Conservation (phyloP, 92 coral and sea anemone genomes). For the Epizoanthus stellaris region DNA sequence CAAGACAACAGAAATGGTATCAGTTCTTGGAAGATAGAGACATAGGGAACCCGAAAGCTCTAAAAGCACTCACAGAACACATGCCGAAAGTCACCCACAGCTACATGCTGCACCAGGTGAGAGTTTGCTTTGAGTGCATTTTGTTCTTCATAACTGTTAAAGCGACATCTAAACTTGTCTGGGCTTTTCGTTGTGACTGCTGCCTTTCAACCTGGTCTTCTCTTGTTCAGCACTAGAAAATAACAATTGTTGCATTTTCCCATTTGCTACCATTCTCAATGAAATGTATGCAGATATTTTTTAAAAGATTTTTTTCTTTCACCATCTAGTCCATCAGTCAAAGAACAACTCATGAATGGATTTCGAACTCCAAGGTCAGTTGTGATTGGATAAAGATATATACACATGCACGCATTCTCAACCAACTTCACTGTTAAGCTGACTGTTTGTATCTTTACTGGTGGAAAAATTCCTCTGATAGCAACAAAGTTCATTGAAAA, state of each 20-base stretch:
- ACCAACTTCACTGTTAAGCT: neutral
- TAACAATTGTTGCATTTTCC: neutral
- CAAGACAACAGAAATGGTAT: slow-evolving; percentile 99
- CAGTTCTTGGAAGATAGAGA: slow-evolving; percentile 97
- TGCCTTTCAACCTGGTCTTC: neutral
- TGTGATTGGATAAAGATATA: slow-evolving; percentile 5
- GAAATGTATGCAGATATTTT: neutral
- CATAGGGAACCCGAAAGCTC: slow-evolving; percentile 93
- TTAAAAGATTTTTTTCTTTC: neutral
- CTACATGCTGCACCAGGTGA: slow-evolving; percentile 98
- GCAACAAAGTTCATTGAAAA: slow-evolving; percentile 5
- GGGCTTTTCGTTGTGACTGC: no score
- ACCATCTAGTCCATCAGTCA: slow-evolving; percentile 15
- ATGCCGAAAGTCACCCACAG: slow-evolving; percentile 99
- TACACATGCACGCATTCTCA: neutral
- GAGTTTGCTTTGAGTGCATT: neutral
- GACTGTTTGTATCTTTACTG: neutral
- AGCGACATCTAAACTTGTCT: neutral
- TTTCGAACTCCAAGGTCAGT: slow-evolving; percentile 24
- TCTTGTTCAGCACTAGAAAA: slow-evolving; percentile 35
- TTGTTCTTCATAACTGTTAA: neutral
- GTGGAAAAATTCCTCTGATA: neutral
- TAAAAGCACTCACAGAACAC: slow-evolving; percentile 97
- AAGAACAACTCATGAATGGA: slow-evolving; percentile 22
- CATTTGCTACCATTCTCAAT: slow-evolving; percentile 16